Percentiles rank a stretch among this genome's conserved stretches.
These are phyloP conservation scores for Andrena praecox DNA, from an alignment of 2,888 invertebrate genomes.

Conservation along the genomic window DNA sequence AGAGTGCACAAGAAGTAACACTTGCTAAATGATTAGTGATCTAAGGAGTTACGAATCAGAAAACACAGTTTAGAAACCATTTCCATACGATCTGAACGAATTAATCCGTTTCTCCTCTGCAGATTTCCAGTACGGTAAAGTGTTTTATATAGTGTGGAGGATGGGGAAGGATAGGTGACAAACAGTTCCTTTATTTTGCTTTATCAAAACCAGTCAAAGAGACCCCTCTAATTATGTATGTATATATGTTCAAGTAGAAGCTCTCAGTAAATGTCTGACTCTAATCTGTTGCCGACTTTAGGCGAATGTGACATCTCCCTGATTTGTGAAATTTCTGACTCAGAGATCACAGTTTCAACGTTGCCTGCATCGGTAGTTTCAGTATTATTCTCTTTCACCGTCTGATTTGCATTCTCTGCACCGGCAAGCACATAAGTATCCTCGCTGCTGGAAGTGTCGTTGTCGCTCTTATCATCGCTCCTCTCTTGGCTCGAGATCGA, in stretches of 20 bases:
- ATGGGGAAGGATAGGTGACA: slow-evolving; percentile 36
- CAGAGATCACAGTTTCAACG: too few relatives aligned
- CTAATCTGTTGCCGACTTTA: slow-evolving; percentile 51
- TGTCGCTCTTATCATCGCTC: slow-evolving; percentile 26
- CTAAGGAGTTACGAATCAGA: slow-evolving; percentile 52
- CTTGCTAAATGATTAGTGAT: slow-evolving; percentile 35
- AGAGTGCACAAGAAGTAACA: background rate
- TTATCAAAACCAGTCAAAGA: slow-evolving; percentile 52
- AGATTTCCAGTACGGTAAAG: slow-evolving; percentile 56
- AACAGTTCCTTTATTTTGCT: slow-evolving; percentile 19
- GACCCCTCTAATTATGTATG: slow-evolving; percentile 27
- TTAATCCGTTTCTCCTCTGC: slow-evolving; percentile 57
- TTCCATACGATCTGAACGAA: slow-evolving; percentile 72
- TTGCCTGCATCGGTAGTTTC: slow-evolving; percentile 5
- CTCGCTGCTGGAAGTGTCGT: slow-evolving; percentile 24
- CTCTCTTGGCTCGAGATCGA: slow-evolving; percentile 24
- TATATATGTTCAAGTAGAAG: background rate
- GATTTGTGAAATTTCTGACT: slow-evolving; percentile 42
- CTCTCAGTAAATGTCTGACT: slow-evolving; percentile 58
- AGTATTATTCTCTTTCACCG: background rate
- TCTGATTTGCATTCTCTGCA: background rate
- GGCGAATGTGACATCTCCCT: slow-evolving; percentile 74
- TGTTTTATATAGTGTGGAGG: slow-evolving; percentile 39
- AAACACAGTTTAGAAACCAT: slow-evolving; percentile 67
- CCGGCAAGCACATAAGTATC: slow-evolving; percentile 32